phyloP scores from a whole-genome alignment of 2,888 invertebrate genomes.

The Chelonus formosanus region DNA sequence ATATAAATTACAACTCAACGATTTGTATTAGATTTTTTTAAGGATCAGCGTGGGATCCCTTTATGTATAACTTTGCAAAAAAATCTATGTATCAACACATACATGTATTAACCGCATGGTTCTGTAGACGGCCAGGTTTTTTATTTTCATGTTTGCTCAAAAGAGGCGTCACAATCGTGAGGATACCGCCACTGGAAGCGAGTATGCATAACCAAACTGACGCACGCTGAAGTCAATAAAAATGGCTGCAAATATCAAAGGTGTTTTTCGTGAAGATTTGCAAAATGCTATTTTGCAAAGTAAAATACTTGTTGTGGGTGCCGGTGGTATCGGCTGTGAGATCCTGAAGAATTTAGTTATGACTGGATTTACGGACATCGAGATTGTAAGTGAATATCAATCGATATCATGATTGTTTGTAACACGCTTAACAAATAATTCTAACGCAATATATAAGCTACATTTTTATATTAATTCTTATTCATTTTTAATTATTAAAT shows the following conservation, averaged over 20 bases:
- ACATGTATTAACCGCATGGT: no score
- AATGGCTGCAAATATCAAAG: constrained; percentile 76
- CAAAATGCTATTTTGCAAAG: constrained; percentile 74
- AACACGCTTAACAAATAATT: background rate
- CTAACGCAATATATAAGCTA: no score
- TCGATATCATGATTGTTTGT: constrained; percentile 3
- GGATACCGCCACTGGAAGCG: no score
- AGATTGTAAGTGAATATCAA: constrained; percentile 78
- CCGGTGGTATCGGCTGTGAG: constrained; percentile 99
- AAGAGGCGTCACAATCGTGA: no score
- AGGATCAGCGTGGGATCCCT: no score
- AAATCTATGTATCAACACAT: no score
- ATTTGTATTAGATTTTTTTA: no score
- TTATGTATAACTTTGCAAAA: no score
- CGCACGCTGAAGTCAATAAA: constrained; percentile 40
- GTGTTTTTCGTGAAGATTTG: constrained; percentile 73
- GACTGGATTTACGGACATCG: constrained; percentile 91
- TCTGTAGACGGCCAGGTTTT: no score
- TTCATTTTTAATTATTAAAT: constrained; percentile 5
- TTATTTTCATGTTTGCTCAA: no score
- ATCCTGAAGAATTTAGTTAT: constrained; percentile 96
- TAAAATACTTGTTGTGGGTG: constrained; percentile 89
- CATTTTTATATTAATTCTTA: constrained; percentile 1
- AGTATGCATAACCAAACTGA: no score
- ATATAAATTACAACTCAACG: no score